Percentiles rank a stretch among this genome's conserved stretches.
These are phyloP conservation scores for Platyura marginata DNA, from an alignment of 1,140 invertebrate species.

Conservation along the genomic window DNA sequence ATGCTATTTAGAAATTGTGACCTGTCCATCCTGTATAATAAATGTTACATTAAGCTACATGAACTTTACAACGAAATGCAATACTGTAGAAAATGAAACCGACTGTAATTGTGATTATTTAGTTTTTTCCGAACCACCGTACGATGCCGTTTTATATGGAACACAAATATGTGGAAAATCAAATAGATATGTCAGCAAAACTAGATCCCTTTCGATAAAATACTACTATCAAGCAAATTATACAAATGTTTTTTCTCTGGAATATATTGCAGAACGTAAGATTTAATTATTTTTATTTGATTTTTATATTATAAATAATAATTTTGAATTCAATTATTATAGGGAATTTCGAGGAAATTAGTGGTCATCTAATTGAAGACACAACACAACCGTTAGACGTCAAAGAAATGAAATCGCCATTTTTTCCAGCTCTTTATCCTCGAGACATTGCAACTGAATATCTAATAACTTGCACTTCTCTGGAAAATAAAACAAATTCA, in stretches of 20 bases:
- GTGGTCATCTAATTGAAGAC: constrained; percentile 23
- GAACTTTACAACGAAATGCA: neutral
- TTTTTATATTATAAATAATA: neutral
- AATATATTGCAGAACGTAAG: constrained; percentile 43
- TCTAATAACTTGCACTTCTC: constrained; percentile 31
- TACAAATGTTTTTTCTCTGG: constrained; percentile 42
- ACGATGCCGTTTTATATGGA: constrained; percentile 36
- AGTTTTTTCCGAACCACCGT: constrained; percentile 46
- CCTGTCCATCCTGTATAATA: constrained; percentile 1
- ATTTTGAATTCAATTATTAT: constrained; percentile 5
- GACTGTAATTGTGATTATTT: constrained; percentile 43
- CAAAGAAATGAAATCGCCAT: constrained; percentile 37
- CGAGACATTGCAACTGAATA: constrained; percentile 48
- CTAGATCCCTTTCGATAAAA: constrained; percentile 36
- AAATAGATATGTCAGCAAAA: constrained; percentile 36
- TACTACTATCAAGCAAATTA: constrained; percentile 41
- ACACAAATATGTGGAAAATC: constrained; percentile 40
- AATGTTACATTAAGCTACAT: constrained; percentile 5
- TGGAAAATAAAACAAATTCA: constrained; percentile 16
- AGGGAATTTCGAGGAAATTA: constrained; percentile 43
- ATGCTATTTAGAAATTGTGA: neutral
- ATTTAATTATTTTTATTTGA: constrained; percentile 3
- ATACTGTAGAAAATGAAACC: constrained; percentile 6
- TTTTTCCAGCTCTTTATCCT: constrained; percentile 49
- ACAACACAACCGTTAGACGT: constrained; percentile 14